Conservation (phyloP, 2,888 invertebrate species). For the Zelleria hepariella region DNA sequence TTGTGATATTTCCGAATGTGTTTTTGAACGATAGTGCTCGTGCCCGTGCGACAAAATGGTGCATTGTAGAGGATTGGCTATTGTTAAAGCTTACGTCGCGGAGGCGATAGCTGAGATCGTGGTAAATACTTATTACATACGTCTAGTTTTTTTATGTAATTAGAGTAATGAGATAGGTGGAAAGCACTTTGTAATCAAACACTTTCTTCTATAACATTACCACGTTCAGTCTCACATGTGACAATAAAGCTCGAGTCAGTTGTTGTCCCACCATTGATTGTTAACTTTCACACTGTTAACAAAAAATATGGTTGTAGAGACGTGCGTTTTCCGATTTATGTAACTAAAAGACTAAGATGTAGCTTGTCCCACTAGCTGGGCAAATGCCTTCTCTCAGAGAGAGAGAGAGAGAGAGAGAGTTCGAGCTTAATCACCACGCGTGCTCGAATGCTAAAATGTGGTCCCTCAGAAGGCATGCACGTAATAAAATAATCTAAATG, state of each 20-base stretch:
- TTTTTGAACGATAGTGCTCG: background rate
- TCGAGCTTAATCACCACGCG: too few relatives aligned
- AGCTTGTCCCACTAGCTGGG: too few relatives aligned
- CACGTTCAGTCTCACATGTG: background rate
- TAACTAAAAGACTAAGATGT: too few relatives aligned
- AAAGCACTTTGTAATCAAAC: background rate
- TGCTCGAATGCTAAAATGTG: too few relatives aligned
- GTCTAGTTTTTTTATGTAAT: background rate
- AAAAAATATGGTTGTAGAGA: background rate
- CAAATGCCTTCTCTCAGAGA: too few relatives aligned
- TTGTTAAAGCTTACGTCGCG: slow-evolving; percentile 43
- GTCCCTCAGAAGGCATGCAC: too few relatives aligned
- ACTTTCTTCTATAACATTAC: background rate
- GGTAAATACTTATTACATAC: background rate
- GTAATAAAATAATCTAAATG: too few relatives aligned
- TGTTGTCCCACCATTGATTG: background rate
- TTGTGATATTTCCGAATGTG: background rate
- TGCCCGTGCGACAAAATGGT: slow-evolving; percentile 24
- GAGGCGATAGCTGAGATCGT: background rate
- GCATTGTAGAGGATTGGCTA: slow-evolving; percentile 52
- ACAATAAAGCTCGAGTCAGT: background rate
- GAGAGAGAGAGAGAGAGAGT: too few relatives aligned
- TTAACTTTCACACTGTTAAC: background rate
- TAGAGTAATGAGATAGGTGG: background rate
- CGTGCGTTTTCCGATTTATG: background rate